Evolutionary conservation across 2,797 vertebrate genomes (phyloP).

Genomic region (Poecilia velifera): DNA sequence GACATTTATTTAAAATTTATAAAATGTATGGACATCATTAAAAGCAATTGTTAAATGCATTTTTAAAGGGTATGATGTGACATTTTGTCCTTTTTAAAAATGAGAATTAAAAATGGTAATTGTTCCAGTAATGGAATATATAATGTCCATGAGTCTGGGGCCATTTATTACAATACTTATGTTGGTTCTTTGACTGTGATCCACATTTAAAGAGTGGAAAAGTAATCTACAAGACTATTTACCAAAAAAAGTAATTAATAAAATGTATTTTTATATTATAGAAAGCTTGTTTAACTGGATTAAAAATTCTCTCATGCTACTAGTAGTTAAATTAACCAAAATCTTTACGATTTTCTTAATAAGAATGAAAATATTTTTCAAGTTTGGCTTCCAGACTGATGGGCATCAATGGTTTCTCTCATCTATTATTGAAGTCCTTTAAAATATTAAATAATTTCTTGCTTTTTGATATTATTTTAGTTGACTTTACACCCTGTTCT

Average conservation of each 20-base stretch:
- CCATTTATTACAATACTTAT: background rate
- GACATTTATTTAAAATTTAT: slow-evolving; percentile 9
- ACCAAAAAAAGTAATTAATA: background rate
- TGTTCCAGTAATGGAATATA: slow-evolving; percentile 37
- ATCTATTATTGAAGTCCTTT: background rate
- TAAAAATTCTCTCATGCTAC: background rate
- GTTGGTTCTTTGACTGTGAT: slow-evolving; percentile 19
- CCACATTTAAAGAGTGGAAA: background rate
- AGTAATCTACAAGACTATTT: slow-evolving; percentile 16
- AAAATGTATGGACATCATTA: background rate
- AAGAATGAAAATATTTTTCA: background rate
- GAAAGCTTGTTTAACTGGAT: background rate
- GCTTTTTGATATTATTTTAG: background rate
- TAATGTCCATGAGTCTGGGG: slow-evolving; percentile 11
- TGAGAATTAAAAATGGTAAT: slow-evolving; percentile 18
- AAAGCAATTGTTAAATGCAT: background rate
- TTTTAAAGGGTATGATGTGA: slow-evolving; percentile 4
- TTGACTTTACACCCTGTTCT: background rate
- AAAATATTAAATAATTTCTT: background rate
- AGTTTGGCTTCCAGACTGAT: no score
- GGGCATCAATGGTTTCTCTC: background rate
- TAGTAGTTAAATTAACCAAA: background rate
- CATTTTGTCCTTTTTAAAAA: slow-evolving; percentile 21
- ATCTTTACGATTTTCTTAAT: background rate
- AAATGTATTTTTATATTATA: background rate